Evolutionary conservation across 2,888 invertebrate genomes (phyloP), one percentile per base, ranked within the genome.

Genomic region (Drosophila buzzatii): DNA sequence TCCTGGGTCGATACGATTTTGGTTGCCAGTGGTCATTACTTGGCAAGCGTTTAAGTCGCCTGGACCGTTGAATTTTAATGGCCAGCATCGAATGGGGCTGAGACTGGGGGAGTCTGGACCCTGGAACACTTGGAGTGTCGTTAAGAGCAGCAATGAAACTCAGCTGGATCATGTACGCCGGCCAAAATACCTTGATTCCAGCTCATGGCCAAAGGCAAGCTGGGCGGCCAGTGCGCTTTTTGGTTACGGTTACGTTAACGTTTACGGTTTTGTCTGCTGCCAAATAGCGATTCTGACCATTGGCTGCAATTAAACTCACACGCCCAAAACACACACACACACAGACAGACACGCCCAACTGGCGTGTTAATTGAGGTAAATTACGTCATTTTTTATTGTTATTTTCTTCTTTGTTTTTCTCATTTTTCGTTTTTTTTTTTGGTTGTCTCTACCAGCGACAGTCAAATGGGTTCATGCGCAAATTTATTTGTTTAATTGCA

Each of bases 331-430:
- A 69, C 60, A 56, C 45, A 67, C 51, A 51, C 45, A 47, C 45
- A 51, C 47, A 33, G 49, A 20, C 45, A 44, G 75, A 75, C 76
- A 78, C 76, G 74, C 76, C 7, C n/a, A 78, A 67, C 81, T 85
- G 83, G 79, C 77, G 85, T 89, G 90, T 90, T 89, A 89, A 89
- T 89, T 89, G 89, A 84, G 82, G 88, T 90, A 85, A 89, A 89
- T 90, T 85, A 89, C 85, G 79, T 73, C 66, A 81, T 82, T 84
- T 88, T 73, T 77, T 70, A 69, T 62, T 51, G 49, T 51, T 51
- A 51, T 51, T 51, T 51, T 51, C 5, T 12, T 10, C 10, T 31
- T 16, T 27, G n/a, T n/a, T 10, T 23, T 16, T n/a, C 23, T 23
- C 4, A n/a, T n/a, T n/a, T n/a, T n/a, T 23, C 4, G 56, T 42